Evolutionary conservation across 2,797 vertebrate species (phyloP).

Genomic region (Pantherophis vulpinus): DNA sequence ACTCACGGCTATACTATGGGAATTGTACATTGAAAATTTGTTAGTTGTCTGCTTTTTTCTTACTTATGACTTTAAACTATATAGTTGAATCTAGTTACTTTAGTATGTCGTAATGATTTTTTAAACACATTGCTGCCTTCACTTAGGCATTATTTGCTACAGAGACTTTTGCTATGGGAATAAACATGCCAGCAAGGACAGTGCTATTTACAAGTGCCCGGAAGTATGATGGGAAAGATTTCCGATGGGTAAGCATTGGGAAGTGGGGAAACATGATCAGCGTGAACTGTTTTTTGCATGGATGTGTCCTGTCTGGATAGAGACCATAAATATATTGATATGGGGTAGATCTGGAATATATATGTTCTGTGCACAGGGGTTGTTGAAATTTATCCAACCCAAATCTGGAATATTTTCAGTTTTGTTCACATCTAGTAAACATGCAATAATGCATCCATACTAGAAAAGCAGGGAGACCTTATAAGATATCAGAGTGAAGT

Average conservation of each 20-base stretch:
- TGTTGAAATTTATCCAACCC: background rate
- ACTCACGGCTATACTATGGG: background rate
- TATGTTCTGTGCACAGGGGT: background rate
- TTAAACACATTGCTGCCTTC: conserved; percentile 36
- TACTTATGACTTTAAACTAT: background rate
- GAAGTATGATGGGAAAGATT: conserved; percentile 96
- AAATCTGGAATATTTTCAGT: background rate
- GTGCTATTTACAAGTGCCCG: conserved; percentile 96
- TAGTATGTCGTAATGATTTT: background rate
- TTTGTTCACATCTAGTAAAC: background rate
- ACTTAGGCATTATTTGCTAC: conserved; percentile 94
- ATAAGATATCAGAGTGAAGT: background rate
- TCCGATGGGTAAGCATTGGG: conserved; percentile 89
- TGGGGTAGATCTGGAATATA: background rate
- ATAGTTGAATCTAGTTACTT: background rate
- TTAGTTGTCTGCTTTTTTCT: background rate
- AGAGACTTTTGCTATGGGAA: conserved; percentile 98
- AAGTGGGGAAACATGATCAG: background rate
- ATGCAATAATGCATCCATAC: background rate
- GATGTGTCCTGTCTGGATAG: background rate
- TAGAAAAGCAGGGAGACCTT: background rate
- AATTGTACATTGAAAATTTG: background rate
- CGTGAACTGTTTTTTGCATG: background rate
- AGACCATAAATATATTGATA: background rate
- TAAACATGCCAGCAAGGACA: conserved; percentile 98